Evolutionary conservation across 2,888 invertebrate genomes (phyloP), one percentile per base, ranked within the genome.

Genomic region (Parnassius mnemosyne): DNA sequence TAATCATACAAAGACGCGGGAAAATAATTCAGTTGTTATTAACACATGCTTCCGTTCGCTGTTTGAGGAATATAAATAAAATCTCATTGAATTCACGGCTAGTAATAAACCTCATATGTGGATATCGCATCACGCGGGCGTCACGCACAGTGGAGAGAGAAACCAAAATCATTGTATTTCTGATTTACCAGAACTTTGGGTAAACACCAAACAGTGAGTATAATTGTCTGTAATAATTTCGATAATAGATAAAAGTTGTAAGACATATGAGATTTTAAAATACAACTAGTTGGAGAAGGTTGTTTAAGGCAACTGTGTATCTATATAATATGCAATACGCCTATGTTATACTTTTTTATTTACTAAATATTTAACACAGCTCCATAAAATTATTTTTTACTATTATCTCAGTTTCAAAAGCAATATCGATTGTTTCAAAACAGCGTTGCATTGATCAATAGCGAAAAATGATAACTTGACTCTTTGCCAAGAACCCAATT

Each of bases 1-100:
- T 77, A 76, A 75, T 72, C 78, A 77, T 75, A 75, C 77, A 75
- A 78, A 79, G 75, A 78, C 77, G 70, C 77, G 79, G 13, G 83
- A 86, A 85, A 85, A 82, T 82, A 78, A 85, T 82, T 87, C 84
- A 87, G 87, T 87, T 80, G 79, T 79, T 80, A 77, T 78, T 79
- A 73, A 75, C 69, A 72, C 79, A 80, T 80, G 81, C 81, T 78
- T 72, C 78, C 74, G 83, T 77, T 74, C 81, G 79, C 81, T 82
- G 77, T 78, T 79, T 78, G 77, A 77, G 70, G 81, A 80, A 75
- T 85, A 85, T 85, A 84, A 85, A 87, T 87, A 88, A 83, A 72
- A 63, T 69, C 64, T 68, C 66, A 67, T 63, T 61, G 68, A 63
- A 69, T 71, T 67, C 75, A 71, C 67, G 66, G 70, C 70, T 72